Evolutionary conservation across 2,888 invertebrate genomes (phyloP).

Genomic region (Lasioglossum figueresi): DNA sequence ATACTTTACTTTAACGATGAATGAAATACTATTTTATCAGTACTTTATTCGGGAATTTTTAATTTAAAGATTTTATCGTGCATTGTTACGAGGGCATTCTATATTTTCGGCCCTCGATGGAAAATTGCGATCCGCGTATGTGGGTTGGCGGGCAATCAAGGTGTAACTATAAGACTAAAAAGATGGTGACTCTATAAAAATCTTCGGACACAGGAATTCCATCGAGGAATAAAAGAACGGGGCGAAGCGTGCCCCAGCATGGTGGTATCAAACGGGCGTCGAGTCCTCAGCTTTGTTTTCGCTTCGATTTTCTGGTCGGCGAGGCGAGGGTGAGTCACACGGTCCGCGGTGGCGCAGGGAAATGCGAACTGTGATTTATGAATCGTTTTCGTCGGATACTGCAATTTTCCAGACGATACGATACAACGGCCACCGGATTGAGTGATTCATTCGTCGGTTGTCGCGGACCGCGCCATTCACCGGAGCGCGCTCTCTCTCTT

Average conservation of each 20-base stretch:
- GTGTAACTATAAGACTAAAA: not conserved
- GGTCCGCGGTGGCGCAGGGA: slow-evolving; percentile 3
- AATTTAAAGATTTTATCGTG: not conserved
- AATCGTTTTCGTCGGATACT: slow-evolving; percentile 32
- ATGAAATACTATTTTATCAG: not conserved
- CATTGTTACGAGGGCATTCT: not conserved
- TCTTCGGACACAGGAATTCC: not conserved
- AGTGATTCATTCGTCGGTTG: slow-evolving; percentile 34
- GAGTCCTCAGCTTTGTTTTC: slow-evolving; percentile 14
- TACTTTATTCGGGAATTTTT: not conserved
- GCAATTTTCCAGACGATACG: slow-evolving; percentile 37
- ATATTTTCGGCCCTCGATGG: not conserved
- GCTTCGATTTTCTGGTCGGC: slow-evolving; percentile 19
- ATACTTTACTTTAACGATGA: not conserved
- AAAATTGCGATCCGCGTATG: not conserved
- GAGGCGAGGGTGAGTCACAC: slow-evolving; percentile 23
- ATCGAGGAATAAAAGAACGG: slow-evolving; percentile 2
- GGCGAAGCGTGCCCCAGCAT: not conserved
- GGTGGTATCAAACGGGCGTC: slow-evolving; percentile 5
- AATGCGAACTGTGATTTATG: slow-evolving; percentile 43
- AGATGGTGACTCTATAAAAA: not conserved
- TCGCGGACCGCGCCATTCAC: slow-evolving; percentile 1
- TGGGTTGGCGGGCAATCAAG: not conserved
- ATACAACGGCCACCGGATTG: slow-evolving; percentile 29
- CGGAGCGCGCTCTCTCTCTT: not conserved